Evolutionary conservation across 2,888 invertebrate species (phyloP), one percentile per base, ranked within the genome.

Genomic region (Anoncus sp.): DNA sequence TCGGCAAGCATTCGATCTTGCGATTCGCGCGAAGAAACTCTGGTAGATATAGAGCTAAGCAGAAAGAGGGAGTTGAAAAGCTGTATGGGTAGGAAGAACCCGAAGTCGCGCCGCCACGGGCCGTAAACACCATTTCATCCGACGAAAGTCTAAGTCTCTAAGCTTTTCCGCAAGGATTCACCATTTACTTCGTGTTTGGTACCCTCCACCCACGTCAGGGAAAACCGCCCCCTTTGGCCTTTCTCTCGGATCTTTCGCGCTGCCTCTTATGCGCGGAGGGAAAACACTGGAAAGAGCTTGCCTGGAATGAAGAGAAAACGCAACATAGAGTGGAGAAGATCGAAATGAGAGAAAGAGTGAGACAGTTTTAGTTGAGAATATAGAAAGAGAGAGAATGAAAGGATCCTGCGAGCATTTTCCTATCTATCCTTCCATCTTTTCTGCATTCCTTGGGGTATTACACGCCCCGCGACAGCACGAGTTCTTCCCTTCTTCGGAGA

Each of bases 361-460:
- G 72, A 12, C 18, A 70, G 66, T 72, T 47, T n/a, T n/a, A n/a
- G n/a, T n/a, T n/a, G n/a, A n/a, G n/a, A n/a, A n/a, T n/a, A n/a
- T n/a, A 55, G 69, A 6, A 40, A 62, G 75, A 62, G 60, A 60
- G 75, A 76, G 70, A 73, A 75, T 57, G 70, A 74, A 77, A 76
- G 75, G n/a, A n/a, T n/a, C 62, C 74, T 76, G 77, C 81, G 83
- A 83, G 82, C 83, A 83, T 83, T n/a, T n/a, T 82, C 82, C 85
- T 88, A 89, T 90, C 90, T 87, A 85, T 88, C 87, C 87, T 88
- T 88, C 89, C 88, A 90, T 90, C 90, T 89, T 89, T 87, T 85
- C 85, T 80, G 88, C 90, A 90, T 90, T 91, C 90, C 90, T 91
- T 85, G 84, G 90, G 90, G 90, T 88, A 91, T 91, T 91, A 88